Base-by-base conservation (phyloP, 2,797 vertebrate genomes). In the Syngnathus rostellatus region DNA sequence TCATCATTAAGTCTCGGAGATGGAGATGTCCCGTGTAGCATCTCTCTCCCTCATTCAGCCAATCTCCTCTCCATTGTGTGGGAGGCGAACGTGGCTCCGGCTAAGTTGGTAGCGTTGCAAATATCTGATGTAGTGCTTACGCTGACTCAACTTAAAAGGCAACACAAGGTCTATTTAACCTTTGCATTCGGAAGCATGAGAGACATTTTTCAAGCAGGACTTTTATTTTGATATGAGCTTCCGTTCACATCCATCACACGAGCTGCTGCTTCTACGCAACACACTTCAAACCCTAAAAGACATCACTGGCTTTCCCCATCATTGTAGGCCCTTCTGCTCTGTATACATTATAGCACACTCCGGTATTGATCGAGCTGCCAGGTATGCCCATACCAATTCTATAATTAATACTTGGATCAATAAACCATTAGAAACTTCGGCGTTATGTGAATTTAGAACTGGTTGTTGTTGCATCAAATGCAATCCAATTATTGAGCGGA, bases 161-260 rank as follows among this genome's bases (percentile, higher is more conserved):
- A 85, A 74, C 83, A 88, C 86, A 78, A 80, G 68, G 57, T 65
- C 75, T 72, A 72, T 84, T 83, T 79, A 74, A 80, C 84, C 80
- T 80, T 65, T 64, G 64, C 43, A 43, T 72, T 71, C 0, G 38
- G 10, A 43, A 14, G 41, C 64, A 62, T 41, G 63, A 76, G 39
- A 61, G 37, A n/a, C 39, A 21, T 62, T 62, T 62, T 62, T 62
- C n/a, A 45, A 41, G 25, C 23, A 1, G n/a, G 14, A 45, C 41
- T 25, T 45, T 45, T 62, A 25, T 62, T 62, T 25, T 45, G 17
- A 45, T 46, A 62, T 16, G 41, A 45, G 21, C 21, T 45, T 62
- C 25, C 21, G 5, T 8, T 25, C 60, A 45, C 41, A 62, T 45
- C 21, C 11, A 14, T 62, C 59, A 61, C 39, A 41, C n/a, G 21